These are phyloP conservation scores for Saimiri boliviensis DNA, from an alignment of 2,113 vertebrate species.

Conservation along the genomic window DNA sequence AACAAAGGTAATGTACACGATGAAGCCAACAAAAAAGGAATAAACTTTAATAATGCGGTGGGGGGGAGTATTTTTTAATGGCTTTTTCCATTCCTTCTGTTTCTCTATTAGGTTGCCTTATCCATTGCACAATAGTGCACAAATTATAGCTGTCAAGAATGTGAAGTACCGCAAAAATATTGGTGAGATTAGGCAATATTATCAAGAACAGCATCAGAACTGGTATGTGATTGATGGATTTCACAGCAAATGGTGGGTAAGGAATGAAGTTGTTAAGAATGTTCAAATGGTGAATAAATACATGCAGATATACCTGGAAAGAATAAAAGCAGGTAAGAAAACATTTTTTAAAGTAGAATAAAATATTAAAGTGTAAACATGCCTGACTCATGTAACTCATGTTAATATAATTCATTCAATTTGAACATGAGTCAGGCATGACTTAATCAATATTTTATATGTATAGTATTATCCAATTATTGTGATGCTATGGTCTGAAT, in stretches of 20 bases:
- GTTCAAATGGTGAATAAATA: slow-evolving; percentile 84
- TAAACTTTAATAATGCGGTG: neutral
- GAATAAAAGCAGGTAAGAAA: slow-evolving; percentile 87
- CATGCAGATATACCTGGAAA: slow-evolving; percentile 91
- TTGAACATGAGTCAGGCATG: neutral
- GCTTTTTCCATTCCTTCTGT: slow-evolving; percentile 6
- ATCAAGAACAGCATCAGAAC: slow-evolving; percentile 90
- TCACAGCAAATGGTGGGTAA: slow-evolving; percentile 94
- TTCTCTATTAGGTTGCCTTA: slow-evolving; percentile 79
- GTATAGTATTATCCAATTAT: neutral
- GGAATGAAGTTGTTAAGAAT: slow-evolving; percentile 86
- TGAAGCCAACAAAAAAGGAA: neutral
- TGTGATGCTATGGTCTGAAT: neutral
- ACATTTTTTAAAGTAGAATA: slow-evolving; percentile 27
- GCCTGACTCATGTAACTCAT: neutral
- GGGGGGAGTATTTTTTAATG: neutral
- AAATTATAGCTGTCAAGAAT: slow-evolving; percentile 88
- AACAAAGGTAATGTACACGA: slow-evolving; percentile 83
- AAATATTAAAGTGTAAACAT: neutral
- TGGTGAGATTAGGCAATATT: slow-evolving; percentile 84
- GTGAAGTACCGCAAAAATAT: slow-evolving; percentile 87
- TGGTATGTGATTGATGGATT: slow-evolving; percentile 88
- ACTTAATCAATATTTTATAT: slow-evolving; percentile 7
- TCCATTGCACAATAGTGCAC: slow-evolving; percentile 87
- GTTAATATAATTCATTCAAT: neutral